Base-by-base conservation (phyloP, 2,113 vertebrate genomes). In the Edolisoma coerulescens region DNA sequence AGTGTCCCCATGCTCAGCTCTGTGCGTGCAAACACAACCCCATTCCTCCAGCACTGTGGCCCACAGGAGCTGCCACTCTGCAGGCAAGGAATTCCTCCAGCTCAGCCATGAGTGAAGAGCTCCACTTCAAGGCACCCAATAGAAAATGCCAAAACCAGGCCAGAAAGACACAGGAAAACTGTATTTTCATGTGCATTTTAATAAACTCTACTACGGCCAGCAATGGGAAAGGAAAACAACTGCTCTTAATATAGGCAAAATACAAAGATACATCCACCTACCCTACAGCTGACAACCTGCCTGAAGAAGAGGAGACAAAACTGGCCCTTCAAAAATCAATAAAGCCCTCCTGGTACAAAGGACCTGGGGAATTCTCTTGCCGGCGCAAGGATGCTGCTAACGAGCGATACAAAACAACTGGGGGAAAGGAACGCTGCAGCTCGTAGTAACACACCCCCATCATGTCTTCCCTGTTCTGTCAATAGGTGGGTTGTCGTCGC, bases 381-480 rank as follows among this genome's bases (percentile, higher is more conserved):
- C 0, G 6, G 63, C 1, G 1, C 71, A 85, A 71, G 57, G 86
- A 76, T 7, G 27, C 17, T 7, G 59, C 63, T 83, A 88, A 76
- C 22, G 45, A 93, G 89, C 1, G 35, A 78, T 63, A 81, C 60
- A 70, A 81, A 81, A 41, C n/a, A 23, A 52, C 5, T 23, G 6
- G 33, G 39, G 77, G 32, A 45, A 45, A 81, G 93, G 45, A 96
- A 24, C 28, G 85, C 87, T 53, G 95, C 96, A 90, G 97, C 95
- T 78, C 54, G 91, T 21, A 96, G 97, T 91, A 97, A 97, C 98
- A 98, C 98, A 96, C 97, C 97, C 98, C 97, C 97, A 96, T 95
- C 97, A 96, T 95, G 97, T 97, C 97, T 95, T 97, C 98, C 97
- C 79, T 11, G 90, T 19, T 92, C 97, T 96, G 96, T 96, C 97